phyloP scores from a whole-genome alignment of 2,113 vertebrate species.

The Potamarius usumacintae region DNA sequence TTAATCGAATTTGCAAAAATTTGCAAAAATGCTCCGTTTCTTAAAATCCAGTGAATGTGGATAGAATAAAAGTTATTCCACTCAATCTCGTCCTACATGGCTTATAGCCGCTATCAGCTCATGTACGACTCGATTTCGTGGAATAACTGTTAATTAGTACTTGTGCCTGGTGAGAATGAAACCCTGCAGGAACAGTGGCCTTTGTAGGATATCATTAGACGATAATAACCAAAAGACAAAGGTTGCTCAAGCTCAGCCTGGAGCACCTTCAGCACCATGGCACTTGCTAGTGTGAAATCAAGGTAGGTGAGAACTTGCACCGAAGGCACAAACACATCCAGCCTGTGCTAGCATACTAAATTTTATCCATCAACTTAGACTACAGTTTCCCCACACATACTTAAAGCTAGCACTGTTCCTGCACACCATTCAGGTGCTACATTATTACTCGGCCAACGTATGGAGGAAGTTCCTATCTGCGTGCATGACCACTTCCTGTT shows the following conservation, averaged over 20 bases:
- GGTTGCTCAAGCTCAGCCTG: not conserved
- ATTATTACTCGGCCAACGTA: not conserved
- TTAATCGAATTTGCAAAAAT: too few relatives aligned
- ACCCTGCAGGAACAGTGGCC: not conserved
- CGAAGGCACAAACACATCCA: not conserved
- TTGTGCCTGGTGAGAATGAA: not conserved
- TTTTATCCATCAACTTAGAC: not conserved
- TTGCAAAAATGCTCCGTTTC: too few relatives aligned
- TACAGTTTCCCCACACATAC: not conserved
- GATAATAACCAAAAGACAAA: not conserved
- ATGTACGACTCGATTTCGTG: too few relatives aligned
- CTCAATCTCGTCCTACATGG: too few relatives aligned
- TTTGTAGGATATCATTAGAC: not conserved
- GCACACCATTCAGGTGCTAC: not conserved
- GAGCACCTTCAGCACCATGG: not conserved
- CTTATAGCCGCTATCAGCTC: too few relatives aligned
- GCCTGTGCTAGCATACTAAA: not conserved
- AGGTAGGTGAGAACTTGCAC: not conserved
- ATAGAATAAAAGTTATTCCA: too few relatives aligned
- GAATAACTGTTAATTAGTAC: too few relatives aligned
- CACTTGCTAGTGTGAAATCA: not conserved
- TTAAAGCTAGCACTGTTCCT: not conserved
- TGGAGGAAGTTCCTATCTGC: constrained; percentile 31
- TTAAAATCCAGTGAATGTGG: too few relatives aligned
- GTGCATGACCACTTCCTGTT: constrained; percentile 61